Conservation (phyloP, 2,113 vertebrate genomes). For the Orthonyx spaldingii region DNA sequence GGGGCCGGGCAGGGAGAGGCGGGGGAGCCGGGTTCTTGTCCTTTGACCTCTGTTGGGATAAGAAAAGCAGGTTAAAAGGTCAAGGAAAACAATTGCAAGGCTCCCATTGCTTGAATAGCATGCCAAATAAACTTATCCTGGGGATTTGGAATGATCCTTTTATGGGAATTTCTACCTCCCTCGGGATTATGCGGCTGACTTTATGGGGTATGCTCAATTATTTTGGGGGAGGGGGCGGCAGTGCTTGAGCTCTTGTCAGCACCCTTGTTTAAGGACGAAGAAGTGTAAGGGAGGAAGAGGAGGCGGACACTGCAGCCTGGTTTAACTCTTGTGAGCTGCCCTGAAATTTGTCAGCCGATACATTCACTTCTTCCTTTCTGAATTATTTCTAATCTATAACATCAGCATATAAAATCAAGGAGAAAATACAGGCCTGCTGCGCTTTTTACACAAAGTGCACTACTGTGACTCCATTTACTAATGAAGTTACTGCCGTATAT, state of each 20-base stretch:
- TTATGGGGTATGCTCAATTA: neutral
- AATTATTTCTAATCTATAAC: neutral
- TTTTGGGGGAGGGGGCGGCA: neutral
- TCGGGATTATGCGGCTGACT: neutral
- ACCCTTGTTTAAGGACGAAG: neutral
- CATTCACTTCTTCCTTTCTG: neutral
- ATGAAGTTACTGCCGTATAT: neutral
- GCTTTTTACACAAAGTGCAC: neutral
- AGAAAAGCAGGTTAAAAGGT: constrained; percentile 49
- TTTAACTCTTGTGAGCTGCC: neutral
- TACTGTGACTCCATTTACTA: neutral
- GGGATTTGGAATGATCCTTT: constrained; percentile 17
- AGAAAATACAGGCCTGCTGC: neutral
- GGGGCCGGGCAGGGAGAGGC: neutral
- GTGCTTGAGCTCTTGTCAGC: neutral
- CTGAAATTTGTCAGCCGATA: neutral
- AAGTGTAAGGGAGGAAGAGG: neutral
- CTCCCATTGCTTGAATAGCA: neutral
- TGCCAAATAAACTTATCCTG: constrained; percentile 15
- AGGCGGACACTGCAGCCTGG: neutral
- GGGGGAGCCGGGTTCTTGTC: neutral
- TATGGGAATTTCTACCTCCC: constrained; percentile 12
- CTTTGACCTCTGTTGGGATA: neutral
- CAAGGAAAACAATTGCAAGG: constrained; percentile 32
- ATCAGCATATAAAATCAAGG: neutral